Evolutionary conservation across 2,888 invertebrate species (phyloP).

Genomic region (Cerastis rubricosa): DNA sequence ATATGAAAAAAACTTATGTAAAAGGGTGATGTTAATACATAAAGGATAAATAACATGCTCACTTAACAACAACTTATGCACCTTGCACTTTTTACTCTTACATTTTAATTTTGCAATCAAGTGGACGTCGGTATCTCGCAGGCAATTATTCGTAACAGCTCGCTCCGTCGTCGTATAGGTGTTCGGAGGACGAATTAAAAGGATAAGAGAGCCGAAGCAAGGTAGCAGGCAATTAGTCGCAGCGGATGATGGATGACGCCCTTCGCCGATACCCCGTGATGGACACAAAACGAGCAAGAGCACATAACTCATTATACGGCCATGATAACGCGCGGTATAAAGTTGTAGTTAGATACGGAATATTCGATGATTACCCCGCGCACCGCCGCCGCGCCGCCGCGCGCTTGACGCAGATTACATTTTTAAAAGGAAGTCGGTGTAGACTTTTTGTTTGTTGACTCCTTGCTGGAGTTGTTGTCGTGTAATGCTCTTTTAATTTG

Average conservation of each 20-base stretch:
- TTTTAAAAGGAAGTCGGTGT: conserved; percentile 76
- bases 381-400: conserved; percentile 24
- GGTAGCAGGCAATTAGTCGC: conserved; percentile 90
- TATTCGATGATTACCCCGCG: conserved; percentile 82
- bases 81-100: conserved; percentile 75
- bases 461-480: conserved; percentile 70
- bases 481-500: conserved; percentile 75
- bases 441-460: conserved; percentile 71
- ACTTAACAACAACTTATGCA: conserved; percentile 75
- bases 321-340: conserved; percentile 87
- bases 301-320: conserved; percentile 89
- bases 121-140: conserved; percentile 76
- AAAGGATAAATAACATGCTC: conserved; percentile 70
- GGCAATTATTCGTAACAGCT: conserved; percentile 84
- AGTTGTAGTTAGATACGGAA: conserved; percentile 87
- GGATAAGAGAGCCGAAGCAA: conserved; percentile 87
- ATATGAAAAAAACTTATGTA: conserved; percentile 30
- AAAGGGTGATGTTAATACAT: conserved; percentile 50
- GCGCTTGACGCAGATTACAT: conserved; percentile 77
- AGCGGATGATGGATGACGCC: conserved; percentile 88
- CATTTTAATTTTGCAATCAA: conserved; percentile 82
- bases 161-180: conserved; percentile 79
- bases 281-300: conserved; percentile 86
- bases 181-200: conserved; percentile 87
- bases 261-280: conserved; percentile 82